Evolutionary conservation across 2,113 vertebrate species (phyloP).

Genomic region (Furnarius figulus): DNA sequence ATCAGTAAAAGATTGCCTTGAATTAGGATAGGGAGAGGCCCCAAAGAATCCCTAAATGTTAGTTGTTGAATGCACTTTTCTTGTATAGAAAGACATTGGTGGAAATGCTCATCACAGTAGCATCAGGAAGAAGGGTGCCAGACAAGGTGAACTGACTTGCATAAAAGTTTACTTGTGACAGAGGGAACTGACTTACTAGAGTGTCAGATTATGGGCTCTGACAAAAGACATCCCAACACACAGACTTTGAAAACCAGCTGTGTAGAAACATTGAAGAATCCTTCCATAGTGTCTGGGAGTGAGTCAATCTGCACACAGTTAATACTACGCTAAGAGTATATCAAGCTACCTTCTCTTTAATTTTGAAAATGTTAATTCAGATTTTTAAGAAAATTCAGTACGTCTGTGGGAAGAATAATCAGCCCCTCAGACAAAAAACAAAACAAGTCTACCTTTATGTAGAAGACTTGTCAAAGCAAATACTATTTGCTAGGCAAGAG

Average conservation of each 20-base stretch:
- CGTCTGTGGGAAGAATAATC: fast-evolving
- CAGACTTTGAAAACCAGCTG: neutral
- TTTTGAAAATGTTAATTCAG: neutral
- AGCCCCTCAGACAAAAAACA: neutral
- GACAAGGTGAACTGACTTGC: neutral
- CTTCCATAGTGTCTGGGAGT: neutral
- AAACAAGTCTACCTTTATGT: neutral
- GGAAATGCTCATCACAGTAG: neutral
- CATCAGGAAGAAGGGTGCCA: neutral
- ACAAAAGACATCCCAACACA: neutral
- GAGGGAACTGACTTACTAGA: neutral
- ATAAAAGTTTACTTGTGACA: neutral
- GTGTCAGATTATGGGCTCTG: neutral
- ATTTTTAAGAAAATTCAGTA: neutral
- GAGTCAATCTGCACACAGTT: neutral
- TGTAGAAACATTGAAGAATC: neutral
- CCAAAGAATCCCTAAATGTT: neutral
- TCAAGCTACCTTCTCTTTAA: neutral
- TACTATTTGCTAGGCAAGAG: neutral
- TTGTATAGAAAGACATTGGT: neutral
- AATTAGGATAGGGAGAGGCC: neutral
- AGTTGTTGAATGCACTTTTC: neutral
- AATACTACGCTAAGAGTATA: neutral
- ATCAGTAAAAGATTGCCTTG: neutral
- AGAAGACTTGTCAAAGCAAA: neutral